These are phyloP conservation scores for Serripes groenlandicus DNA, from an alignment of 2,888 invertebrate species.

Conservation along the genomic window DNA sequence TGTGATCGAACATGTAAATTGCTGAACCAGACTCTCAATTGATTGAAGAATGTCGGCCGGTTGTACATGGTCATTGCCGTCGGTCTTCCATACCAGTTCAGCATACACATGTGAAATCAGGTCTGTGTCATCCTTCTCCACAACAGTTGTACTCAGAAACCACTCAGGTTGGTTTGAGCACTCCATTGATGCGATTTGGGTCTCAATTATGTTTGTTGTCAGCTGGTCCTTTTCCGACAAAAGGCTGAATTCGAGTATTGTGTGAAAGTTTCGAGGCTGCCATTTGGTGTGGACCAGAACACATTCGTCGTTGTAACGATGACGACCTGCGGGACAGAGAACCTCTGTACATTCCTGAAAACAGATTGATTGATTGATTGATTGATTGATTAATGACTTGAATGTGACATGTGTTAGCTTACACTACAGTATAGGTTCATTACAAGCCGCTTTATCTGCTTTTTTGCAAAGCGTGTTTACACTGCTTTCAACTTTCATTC, in stretches of 20 bases:
- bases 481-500: too few relatives aligned
- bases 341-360: conserved; percentile 14
- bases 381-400: too few relatives aligned
- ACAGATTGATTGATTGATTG: too few relatives aligned
- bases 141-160: neutral
- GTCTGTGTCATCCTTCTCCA: neutral
- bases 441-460: too few relatives aligned
- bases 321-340: neutral
- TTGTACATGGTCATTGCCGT: neutral
- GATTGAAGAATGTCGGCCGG: neutral
- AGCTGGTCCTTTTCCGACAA: neutral
- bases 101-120: neutral
- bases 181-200: neutral
- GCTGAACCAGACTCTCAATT: neutral
- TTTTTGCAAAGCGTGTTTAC: too few relatives aligned
- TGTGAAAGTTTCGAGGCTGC: neutral
- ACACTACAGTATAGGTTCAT: too few relatives aligned
- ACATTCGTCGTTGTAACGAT: neutral
- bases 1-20: neutral
- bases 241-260: neutral
- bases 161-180: neutral
- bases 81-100: neutral
- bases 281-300: neutral
- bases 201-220: neutral
- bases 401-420: too few relatives aligned